These are phyloP conservation scores for Leptopilina clavipes DNA, from an alignment of 1,140 invertebrate genomes.

Conservation along the genomic window DNA sequence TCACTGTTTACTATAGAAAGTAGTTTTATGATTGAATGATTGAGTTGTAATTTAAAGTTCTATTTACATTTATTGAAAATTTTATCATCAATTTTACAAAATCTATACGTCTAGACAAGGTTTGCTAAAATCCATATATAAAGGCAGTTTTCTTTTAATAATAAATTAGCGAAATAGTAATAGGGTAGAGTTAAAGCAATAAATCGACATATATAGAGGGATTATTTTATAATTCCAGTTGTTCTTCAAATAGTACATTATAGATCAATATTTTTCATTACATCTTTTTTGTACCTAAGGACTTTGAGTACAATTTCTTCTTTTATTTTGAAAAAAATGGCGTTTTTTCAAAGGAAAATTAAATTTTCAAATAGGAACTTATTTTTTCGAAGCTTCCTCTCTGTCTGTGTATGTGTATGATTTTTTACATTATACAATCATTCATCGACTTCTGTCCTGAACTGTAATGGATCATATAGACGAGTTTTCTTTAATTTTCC, in stretches of 20 bases:
- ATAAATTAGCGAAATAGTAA: neutral
- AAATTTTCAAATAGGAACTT: too few relatives aligned
- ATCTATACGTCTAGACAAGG: slow-evolving; percentile 22
- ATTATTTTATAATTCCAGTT: neutral
- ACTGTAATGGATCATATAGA: slow-evolving; percentile 46
- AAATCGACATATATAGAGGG: neutral
- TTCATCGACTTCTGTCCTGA: slow-evolving; percentile 44
- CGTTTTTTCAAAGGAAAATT: too few relatives aligned
- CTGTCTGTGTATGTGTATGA: neutral
- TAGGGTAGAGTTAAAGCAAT: neutral
- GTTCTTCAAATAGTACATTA: neutral
- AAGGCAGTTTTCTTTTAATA: neutral
- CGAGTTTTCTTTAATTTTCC: slow-evolving; percentile 56
- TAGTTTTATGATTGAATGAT: too few relatives aligned
- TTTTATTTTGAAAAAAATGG: too few relatives aligned
- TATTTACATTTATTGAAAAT: neutral
- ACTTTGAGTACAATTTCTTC: too few relatives aligned
- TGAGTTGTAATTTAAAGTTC: neutral
- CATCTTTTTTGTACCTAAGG: neutral
- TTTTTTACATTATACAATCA: neutral
- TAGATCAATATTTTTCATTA: neutral
- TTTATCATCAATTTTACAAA: neutral
- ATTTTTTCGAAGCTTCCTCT: too few relatives aligned
- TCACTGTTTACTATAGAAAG: too few relatives aligned
- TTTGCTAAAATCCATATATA: neutral